Conservation (phyloP, 2,113 vertebrate genomes). For the Taurulus bubalis region DNA sequence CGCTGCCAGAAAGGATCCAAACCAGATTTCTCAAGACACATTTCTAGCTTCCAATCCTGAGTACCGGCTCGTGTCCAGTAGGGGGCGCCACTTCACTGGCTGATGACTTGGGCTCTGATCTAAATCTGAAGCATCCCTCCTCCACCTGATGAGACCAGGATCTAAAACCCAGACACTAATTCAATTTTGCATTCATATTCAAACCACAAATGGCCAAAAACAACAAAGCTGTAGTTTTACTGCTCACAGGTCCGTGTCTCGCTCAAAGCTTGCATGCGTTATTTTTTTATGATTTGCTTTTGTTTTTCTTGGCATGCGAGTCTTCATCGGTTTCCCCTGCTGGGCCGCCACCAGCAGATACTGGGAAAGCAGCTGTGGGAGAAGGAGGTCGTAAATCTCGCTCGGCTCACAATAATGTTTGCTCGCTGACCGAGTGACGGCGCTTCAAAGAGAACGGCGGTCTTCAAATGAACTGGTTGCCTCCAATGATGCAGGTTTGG, state of each 20-base stretch:
- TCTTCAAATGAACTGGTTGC: slow-evolving; percentile 76
- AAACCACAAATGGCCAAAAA: neutral
- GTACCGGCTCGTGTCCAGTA: slow-evolving; percentile 32
- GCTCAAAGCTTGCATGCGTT: too few species aligned
- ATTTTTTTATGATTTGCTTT: too few species aligned
- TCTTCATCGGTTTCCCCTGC: slow-evolving; percentile 14
- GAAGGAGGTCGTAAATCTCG: slow-evolving; percentile 67
- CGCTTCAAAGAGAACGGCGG: slow-evolving; percentile 73
- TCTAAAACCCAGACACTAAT: neutral
- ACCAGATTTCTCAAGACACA: neutral
- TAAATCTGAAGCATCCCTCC: neutral
- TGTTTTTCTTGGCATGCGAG: slow-evolving; percentile 1
- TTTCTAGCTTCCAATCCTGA: neutral
- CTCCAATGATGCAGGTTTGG: slow-evolving; percentile 65
- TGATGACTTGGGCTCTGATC: neutral
- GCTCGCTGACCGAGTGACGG: slow-evolving; percentile 58
- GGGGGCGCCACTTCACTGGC: slow-evolving; percentile 56
- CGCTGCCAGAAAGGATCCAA: neutral
- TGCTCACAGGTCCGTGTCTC: neutral
- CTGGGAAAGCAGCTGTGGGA: slow-evolving; percentile 66
- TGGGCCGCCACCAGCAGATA: slow-evolving; percentile 38
- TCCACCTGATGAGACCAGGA: neutral
- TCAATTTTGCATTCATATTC: neutral
- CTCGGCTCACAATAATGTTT: slow-evolving; percentile 56
- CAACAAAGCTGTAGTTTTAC: neutral